These are phyloP conservation scores for Drosophila neutralis DNA, from an alignment of 2,888 invertebrate species.

Conservation along the genomic window DNA sequence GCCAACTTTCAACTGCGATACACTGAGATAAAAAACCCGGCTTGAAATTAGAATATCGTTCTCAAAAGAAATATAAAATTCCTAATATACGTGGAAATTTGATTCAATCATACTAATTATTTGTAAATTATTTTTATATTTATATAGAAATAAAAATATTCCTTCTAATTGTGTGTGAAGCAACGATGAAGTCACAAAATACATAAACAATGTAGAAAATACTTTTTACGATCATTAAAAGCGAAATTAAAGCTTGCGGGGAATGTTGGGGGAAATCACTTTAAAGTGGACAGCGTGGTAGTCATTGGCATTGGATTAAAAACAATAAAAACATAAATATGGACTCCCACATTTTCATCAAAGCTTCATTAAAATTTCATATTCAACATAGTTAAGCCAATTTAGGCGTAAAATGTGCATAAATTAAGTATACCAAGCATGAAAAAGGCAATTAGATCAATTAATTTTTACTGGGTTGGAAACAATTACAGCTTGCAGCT, in stretches of 20 bases:
- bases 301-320: not conserved
- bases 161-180: not conserved
- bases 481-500: slow-evolving; percentile 9
- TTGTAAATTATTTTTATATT: not conserved
- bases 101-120: not conserved
- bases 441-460: slow-evolving; percentile 1
- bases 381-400: not conserved
- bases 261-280: not conserved
- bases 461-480: not conserved
- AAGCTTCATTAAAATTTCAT: not conserved
- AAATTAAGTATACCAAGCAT: not conserved
- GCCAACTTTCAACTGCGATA: slow-evolving; percentile 55
- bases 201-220: not conserved
- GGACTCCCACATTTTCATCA: not conserved
- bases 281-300: not conserved
- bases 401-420: not conserved
- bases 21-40: not conserved
- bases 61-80: not conserved
- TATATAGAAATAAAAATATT: not conserved
- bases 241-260: not conserved
- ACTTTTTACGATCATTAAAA: not conserved
- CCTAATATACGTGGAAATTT: not conserved
- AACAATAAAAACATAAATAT: not conserved
- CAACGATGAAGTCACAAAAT: not conserved
- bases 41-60: not conserved